phyloP scores from a whole-genome alignment of 2,113 vertebrate genomes.

The Petromus typicus region DNA sequence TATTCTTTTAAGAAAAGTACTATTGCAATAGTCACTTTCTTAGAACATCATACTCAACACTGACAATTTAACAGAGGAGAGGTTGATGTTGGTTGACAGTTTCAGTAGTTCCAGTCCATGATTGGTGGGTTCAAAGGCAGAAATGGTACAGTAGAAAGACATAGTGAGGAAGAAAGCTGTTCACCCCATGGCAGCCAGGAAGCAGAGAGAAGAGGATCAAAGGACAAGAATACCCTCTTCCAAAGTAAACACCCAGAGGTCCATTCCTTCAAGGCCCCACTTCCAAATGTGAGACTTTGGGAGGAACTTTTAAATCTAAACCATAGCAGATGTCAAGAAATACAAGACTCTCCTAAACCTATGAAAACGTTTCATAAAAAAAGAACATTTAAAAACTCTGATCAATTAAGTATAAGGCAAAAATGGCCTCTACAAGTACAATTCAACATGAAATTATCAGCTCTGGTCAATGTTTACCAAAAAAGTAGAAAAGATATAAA shows the following conservation, averaged over 20 bases:
- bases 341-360: constrained; percentile 21
- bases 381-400: neutral
- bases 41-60: neutral
- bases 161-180: neutral
- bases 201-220: neutral
- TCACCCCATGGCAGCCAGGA: neutral
- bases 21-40: neutral
- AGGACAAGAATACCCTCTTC: no score
- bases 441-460: neutral
- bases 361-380: neutral
- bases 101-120: neutral
- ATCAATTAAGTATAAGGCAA: neutral
- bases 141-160: neutral
- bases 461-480: neutral
- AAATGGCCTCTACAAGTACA: neutral
- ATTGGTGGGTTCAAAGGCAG: neutral
- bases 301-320: neutral
- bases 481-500: neutral
- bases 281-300: neutral
- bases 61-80: neutral
- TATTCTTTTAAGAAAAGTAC: constrained; percentile 41
- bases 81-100: neutral
- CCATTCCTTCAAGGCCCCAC: neutral
- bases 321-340: constrained; percentile 10
- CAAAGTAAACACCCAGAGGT: no score